Base-by-base conservation (phyloP, 2,888 invertebrate species). In the Coecobrya sp. region DNA sequence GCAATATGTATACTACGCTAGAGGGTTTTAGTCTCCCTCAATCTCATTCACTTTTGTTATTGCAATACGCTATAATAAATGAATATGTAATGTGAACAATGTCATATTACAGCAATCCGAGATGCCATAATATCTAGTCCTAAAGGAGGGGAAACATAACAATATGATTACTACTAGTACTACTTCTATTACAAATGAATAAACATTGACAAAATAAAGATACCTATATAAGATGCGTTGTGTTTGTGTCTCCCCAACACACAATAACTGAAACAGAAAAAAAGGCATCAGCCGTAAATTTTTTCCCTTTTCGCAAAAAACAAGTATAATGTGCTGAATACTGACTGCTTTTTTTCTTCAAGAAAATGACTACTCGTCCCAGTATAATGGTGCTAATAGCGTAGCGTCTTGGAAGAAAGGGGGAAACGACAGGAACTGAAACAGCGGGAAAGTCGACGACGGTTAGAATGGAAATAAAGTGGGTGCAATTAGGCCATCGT, bases 401-500 rank as follows among this genome's bases (percentile, higher is more conserved):
- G 42, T 55, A 55, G 68, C 45, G 52, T 55, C 73, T 73, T 13
- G n/a, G 89, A 89, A 82, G 79, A 82, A 89, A 84, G 73, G 22
- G n/a, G 59, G 55, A 86, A 86, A 86, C 76, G 76, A 91, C 91
- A 91, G 86, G 91, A 91, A 91, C 86, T 86, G 86, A 86, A 86
- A 79, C 91, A 91, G 91, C 91, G 68, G 85, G 91, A 91, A 86
- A n/a, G 68, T 62, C 73, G 84, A 84, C 81, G 73, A 90, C 73
- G 49, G 85, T 91, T 91, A 49, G 76, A 84, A 73, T 79, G 86
- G 55, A 91, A 86, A 86, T 91, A 91, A 86, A 91, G 86, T 86
- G 86, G 91, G 91, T 91, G 91, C 91, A 91, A 91, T 91, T 91
- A 91, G 86, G 91, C 81, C 86, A 81, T 49, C 84, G 42, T 55